These are phyloP conservation scores for Muscicapa striata DNA, from an alignment of 2,797 vertebrate genomes.

Conservation along the genomic window DNA sequence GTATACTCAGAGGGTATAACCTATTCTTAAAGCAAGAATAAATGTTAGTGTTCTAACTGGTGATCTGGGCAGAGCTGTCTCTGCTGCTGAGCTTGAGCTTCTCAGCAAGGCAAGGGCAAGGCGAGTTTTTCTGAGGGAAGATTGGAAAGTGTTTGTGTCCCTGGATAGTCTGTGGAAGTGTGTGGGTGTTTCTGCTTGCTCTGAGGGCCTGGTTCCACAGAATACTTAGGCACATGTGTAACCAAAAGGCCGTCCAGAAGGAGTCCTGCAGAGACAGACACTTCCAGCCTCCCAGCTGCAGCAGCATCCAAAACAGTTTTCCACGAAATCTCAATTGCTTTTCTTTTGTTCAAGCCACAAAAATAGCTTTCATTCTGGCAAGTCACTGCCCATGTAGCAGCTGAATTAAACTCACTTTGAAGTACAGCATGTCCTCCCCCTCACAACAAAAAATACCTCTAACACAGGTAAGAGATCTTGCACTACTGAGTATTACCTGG, in stretches of 20 bases:
- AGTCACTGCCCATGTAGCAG: neutral
- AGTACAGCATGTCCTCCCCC: neutral
- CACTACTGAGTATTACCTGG: neutral
- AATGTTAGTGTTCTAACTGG: no score
- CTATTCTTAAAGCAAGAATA: no score
- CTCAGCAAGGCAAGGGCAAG: neutral
- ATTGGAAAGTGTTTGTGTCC: conserved; percentile 23
- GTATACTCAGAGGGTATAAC: no score
- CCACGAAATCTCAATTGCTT: neutral
- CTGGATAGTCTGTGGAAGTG: conserved; percentile 22
- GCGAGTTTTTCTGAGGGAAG: neutral
- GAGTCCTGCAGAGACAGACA: neutral
- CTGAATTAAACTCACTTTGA: neutral
- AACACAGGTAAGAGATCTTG: neutral
- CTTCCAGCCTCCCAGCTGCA: conserved; percentile 8
- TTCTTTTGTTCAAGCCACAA: neutral
- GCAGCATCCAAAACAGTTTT: conserved; percentile 12
- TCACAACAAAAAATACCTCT: neutral
- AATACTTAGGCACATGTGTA: conserved; percentile 44
- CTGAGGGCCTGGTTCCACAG: neutral
- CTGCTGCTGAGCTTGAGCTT: neutral
- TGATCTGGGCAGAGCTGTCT: neutral
- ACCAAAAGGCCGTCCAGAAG: neutral
- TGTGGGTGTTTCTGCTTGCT: conserved; percentile 14
- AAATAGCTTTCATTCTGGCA: conserved; percentile 3